These are phyloP conservation scores for Darevskia mixta DNA, from an alignment of 2,797 vertebrate species.

Conservation along the genomic window DNA sequence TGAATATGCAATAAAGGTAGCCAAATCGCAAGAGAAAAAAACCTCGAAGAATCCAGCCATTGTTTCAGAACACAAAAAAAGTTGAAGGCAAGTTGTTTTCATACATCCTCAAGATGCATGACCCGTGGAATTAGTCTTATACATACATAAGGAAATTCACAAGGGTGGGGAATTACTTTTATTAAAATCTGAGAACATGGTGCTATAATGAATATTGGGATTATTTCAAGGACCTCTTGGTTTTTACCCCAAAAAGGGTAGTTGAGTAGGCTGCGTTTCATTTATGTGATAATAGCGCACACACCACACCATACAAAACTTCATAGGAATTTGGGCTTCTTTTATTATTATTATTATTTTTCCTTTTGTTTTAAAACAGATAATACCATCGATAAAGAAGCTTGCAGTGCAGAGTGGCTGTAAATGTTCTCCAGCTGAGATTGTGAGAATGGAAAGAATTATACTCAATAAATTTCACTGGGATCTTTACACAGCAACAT, in stretches of 20 bases:
- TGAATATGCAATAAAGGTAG: too few species aligned
- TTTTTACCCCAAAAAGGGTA: neutral
- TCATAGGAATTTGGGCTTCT: slow-evolving; percentile 71
- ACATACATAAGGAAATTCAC: neutral
- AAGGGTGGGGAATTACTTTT: neutral
- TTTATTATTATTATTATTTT: slow-evolving; percentile 78
- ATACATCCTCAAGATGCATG: neutral
- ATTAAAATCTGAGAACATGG: neutral
- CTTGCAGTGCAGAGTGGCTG: slow-evolving; percentile 86
- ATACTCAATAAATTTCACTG: slow-evolving; percentile 89
- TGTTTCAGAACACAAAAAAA: neutral
- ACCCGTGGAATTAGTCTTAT: neutral
- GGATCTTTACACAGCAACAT: slow-evolving; percentile 88
- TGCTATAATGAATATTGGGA: neutral
- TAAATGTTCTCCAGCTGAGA: slow-evolving; percentile 86
- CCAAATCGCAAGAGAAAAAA: neutral
- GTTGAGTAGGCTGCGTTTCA: neutral
- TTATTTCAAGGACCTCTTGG: neutral
- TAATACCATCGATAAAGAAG: slow-evolving; percentile 85
- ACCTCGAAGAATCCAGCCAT: neutral
- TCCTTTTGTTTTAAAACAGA: slow-evolving; percentile 80
- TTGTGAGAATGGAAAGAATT: slow-evolving; percentile 90
- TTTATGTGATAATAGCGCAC: neutral
- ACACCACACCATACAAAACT: slow-evolving; percentile 23
- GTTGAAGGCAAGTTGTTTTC: neutral